phyloP scores from a whole-genome alignment of 1,140 invertebrate genomes.

The Listronotus bonariensis region DNA sequence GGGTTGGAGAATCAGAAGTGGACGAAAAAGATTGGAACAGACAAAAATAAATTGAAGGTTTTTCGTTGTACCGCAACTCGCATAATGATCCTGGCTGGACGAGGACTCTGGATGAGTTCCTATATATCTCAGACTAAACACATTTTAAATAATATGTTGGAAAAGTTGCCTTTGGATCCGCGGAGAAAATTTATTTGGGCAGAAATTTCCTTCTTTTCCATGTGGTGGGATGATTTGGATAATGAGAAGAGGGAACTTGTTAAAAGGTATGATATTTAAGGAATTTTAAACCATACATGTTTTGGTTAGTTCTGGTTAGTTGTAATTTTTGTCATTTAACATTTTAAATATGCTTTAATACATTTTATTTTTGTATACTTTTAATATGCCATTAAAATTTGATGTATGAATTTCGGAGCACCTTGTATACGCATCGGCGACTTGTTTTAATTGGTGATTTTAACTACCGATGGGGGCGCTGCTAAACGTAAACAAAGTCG shows the following conservation, averaged over 20 bases:
- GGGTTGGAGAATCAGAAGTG: slow-evolving; percentile 91
- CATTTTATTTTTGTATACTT: too few species aligned
- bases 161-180: slow-evolving; percentile 77
- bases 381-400: too few species aligned
- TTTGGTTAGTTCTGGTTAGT: too few species aligned
- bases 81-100: slow-evolving; percentile 99
- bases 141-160: slow-evolving; percentile 90
- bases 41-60: slow-evolving; percentile 81
- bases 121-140: slow-evolving; percentile 83
- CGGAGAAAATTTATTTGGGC: slow-evolving; percentile 96
- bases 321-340: neutral
- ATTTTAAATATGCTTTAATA: neutral
- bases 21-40: slow-evolving; percentile 76
- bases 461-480: too few species aligned
- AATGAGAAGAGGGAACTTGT: slow-evolving; percentile 71
- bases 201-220: slow-evolving; percentile 90
- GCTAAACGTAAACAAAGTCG: too few species aligned
- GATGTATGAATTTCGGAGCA: too few species aligned
- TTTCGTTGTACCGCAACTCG: slow-evolving; percentile 93
- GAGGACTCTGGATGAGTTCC: slow-evolving; percentile 94
- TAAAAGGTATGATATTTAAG: slow-evolving; percentile 64
- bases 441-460: too few species aligned
- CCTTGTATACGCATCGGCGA: too few species aligned
- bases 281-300: neutral
- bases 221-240: slow-evolving; percentile 88